Base-by-base conservation (phyloP, 2,888 invertebrate genomes). In the Trissonchulus sp. region DNA sequence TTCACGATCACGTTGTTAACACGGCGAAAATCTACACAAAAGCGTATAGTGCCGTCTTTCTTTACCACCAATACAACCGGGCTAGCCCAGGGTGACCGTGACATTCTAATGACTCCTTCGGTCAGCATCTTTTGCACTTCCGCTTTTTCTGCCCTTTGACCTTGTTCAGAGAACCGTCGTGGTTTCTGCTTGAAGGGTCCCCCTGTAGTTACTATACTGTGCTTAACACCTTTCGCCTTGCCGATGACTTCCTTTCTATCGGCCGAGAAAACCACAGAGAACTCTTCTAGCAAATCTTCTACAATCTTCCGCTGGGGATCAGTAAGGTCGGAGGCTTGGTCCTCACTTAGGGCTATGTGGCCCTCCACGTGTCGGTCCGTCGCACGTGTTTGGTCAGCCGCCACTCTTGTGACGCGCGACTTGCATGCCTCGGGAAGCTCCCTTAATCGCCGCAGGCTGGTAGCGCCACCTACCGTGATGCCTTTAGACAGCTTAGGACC, bases 131-230 rank as follows among this genome's bases (percentile, higher is more conserved):
- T 48, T 23, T 48, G 8, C 48, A 48, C 48, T 23, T 48, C 48
- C 8, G 48, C 48, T 48, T 48, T 48, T 48, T 48, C 48, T 23
- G 48, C 48, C 23, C 23, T 48, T 23, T 48, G 48, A 48, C 48
- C 48, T 48, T 48, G 48, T 48, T 48, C 48, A 8, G 48, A 48
- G 48, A 48, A 48, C 48, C 48, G 8, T 23, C 48, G 48, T 23
- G 48, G 48, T 48, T 48, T 48, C 48, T 48, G 48, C 48, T 48
- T 48, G 23, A 48, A 48, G 48, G 48, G 48, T 48, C 48, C 48
- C 48, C 48, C 48, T 15, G 48, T 48, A 48, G 48, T 48, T 23
- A 48, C 48, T 48, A 48, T 48, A 23, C 48, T 48, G 48, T 48
- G 48, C 8, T 23, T 48, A 23, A 48, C 48, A 48, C 48, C 48